Evolutionary conservation across 1,140 invertebrate species (phyloP), one percentile per base, ranked within the genome.

Genomic region (Diabrotica virgifera): DNA sequence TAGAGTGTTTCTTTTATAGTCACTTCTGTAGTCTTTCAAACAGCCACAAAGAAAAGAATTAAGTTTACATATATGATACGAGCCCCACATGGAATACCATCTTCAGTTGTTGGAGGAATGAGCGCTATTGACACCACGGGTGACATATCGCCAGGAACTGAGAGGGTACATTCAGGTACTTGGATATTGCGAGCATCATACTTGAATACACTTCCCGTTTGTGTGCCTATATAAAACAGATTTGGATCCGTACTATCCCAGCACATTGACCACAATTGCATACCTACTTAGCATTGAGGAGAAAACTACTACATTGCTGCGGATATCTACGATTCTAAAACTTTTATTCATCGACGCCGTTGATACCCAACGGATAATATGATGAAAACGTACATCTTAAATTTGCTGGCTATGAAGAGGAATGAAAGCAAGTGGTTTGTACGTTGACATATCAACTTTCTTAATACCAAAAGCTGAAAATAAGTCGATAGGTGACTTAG

Each of bases 401-500:
- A 97, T 91, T 53, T 82, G 76, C 66, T 88, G 84, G 0, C 80
- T 80, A 67, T 95, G 93, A 9, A 93, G 77, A 59, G 84, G 84
- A 37, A 89, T 77, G 64, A 86, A 88, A 66, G 81, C 83, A 6
- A 79, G 80, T 12, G 81, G 70, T 69, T 80, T 84, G 57, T 89
- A 89, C 40, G 84, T 85, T 1, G 85, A 73, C 0, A 86, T 82
- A 74, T 87, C 87, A 0, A 95, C 81, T 80, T 90, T 93, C 70
- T 87, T 85, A 9, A 96, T 81, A 1, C 93, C 93, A 78, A 85
- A 94, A 5, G 89, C 88, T 1, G 86, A 84, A 77, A 93, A 94
- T 6, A 94, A 71, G 6, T 78, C 72, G 72, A 86, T 91, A 2
- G 81, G 77, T 6, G 88, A 90, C 60, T 87, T 88, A 12, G 71